Conservation (phyloP, 2,888 invertebrate genomes). For the Dyspetes luteomarginatus region DNA sequence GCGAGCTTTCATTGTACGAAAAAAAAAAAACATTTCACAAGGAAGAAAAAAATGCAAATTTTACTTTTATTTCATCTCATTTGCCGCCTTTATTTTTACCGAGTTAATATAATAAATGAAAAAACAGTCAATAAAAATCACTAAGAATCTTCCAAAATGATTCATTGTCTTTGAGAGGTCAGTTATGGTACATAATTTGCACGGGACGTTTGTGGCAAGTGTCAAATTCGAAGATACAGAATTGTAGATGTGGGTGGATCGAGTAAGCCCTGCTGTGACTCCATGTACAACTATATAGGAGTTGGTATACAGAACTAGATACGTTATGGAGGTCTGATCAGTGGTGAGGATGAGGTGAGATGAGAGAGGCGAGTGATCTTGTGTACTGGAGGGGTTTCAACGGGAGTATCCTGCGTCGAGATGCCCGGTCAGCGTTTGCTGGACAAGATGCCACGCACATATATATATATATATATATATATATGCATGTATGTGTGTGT, state of each 20-base stretch:
- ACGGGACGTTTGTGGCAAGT: too few relatives aligned
- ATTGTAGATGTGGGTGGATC: constrained; percentile 32
- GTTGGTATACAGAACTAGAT: constrained; percentile 39
- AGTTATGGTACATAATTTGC: too few relatives aligned
- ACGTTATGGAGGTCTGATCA: constrained; percentile 33
- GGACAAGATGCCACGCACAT: constrained; percentile 1
- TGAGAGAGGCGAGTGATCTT: constrained; percentile 36
- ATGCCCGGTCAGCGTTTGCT: constrained; percentile 18
- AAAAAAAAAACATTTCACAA: background rate
- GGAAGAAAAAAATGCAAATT: background rate
- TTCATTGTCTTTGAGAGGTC: too few relatives aligned
- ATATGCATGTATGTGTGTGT: background rate
- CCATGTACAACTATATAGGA: background rate
- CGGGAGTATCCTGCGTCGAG: constrained; percentile 49
- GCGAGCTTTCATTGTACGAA: background rate
- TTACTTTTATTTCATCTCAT: background rate
- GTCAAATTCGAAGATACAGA: constrained; percentile 4
- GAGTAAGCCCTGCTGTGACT: constrained; percentile 9
- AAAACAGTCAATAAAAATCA: background rate
- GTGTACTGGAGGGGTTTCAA: constrained; percentile 12
- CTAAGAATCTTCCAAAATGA: too few relatives aligned
- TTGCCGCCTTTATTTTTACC: background rate
- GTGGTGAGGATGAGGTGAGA: constrained; percentile 17
- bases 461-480: constrained; percentile 15
- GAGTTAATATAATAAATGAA: background rate